These are phyloP conservation scores for Catostomus latipinnis DNA, from an alignment of 2,797 vertebrate species.

Conservation along the genomic window DNA sequence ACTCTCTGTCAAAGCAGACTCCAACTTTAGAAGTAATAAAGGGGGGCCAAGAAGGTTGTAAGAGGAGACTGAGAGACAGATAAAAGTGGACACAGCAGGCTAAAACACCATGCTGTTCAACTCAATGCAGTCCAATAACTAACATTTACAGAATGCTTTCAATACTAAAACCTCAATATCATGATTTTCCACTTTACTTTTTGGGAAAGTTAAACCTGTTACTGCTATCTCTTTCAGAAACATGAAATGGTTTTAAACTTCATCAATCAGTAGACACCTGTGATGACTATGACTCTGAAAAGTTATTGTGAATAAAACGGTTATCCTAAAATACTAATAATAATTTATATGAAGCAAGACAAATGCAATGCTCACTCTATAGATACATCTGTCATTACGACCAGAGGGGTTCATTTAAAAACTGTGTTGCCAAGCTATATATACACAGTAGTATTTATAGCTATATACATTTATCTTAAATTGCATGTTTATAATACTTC, in stretches of 20 bases:
- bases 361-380: constrained; percentile 16
- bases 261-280: too few relatives aligned
- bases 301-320: too few relatives aligned
- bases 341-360: not conserved
- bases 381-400: constrained; percentile 18
- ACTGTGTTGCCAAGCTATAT: constrained; percentile 31
- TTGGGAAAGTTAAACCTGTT: not conserved
- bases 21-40: constrained; percentile 36
- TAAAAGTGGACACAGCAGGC: constrained; percentile 26
- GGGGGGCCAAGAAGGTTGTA: constrained; percentile 34
- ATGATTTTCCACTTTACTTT: not conserved
- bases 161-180: not conserved
- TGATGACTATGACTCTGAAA: not conserved
- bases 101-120: not conserved
- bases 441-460: constrained; percentile 22
- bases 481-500: constrained; percentile 37
- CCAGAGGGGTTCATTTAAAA: constrained; percentile 24
- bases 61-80: constrained; percentile 39
- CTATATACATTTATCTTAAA: constrained; percentile 4
- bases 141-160: not conserved
- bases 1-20: constrained; percentile 31
- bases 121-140: not conserved
- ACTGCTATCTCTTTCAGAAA: not conserved
- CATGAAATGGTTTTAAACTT: not conserved
- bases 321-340: not conserved